Conservation (phyloP, 2,797 vertebrate species). For the Coregonus suidteri region DNA sequence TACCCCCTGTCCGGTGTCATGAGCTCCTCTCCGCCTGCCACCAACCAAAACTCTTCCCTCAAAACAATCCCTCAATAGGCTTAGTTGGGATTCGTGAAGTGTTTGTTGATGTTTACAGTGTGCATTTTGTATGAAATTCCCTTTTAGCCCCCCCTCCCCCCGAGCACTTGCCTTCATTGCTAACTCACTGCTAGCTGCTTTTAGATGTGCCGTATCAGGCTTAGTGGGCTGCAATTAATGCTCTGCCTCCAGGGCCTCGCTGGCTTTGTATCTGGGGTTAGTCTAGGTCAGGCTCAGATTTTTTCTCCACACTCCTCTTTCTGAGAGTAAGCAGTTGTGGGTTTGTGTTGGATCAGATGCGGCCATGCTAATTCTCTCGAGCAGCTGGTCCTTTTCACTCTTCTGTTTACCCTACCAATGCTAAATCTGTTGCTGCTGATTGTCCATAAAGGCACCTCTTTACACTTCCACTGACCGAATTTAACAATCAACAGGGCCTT, state of each 20-base stretch:
- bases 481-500: constrained; percentile 39
- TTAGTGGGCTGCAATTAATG: constrained; percentile 78
- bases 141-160: not conserved
- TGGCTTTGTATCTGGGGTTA: constrained; percentile 79
- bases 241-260: constrained; percentile 77
- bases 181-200: constrained; percentile 48
- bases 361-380: constrained; percentile 76
- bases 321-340: constrained; percentile 70
- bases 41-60: constrained; percentile 1
- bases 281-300: constrained; percentile 75
- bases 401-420: constrained; percentile 74
- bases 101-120: constrained; percentile 11
- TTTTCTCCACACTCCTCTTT: constrained; percentile 45
- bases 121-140: not conserved
- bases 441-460: constrained; percentile 71
- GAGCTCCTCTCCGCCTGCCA: no score
- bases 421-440: constrained; percentile 67
- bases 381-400: constrained; percentile 81
- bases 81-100: no score
- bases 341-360: constrained; percentile 77
- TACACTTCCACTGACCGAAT: constrained; percentile 61
- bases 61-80: no score
- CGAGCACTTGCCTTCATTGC: constrained; percentile 37
- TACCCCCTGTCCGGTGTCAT: not conserved
- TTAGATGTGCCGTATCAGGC: constrained; percentile 74